Base-by-base conservation (phyloP, 2,888 invertebrate genomes). In the Diarsia rubi region DNA sequence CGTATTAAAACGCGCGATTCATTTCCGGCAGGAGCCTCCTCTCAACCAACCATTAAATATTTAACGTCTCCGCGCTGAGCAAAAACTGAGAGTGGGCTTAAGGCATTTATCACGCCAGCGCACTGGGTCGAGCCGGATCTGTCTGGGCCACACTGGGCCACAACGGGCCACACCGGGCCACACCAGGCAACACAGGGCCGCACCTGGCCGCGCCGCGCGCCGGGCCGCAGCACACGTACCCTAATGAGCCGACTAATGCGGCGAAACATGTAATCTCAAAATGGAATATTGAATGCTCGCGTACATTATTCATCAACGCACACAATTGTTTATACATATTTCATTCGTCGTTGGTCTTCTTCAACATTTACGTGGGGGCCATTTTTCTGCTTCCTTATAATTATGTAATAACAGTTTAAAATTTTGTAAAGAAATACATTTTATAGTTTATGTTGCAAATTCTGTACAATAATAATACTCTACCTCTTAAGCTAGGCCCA, bases 11-110 rank as follows among this genome's bases (percentile, higher is more conserved):
- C 77, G 81, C 67, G 73, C 47, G 73, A 84, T 73, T 84, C 64
- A 82, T 82, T 81, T 84, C 85, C 68, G 73, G 68, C 47, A 59
- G 77, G 72, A 73, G 73, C 77, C 73, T 69, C 45, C 75, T 81
- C 82, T 84, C 82, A 73, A 60, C 75, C 81, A 45, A 47, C 24
- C 66, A 60, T 84, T 84, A 73, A 84, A 82, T 82, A 82, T 82
- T 84, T 84, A 84, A 73, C 63, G 71, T 71, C 70, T 74, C 68
- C 52, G 60, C 60, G 37, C 75, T 14, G 42, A 81, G 62, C 65
- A 81, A 81, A 83, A 80, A 71, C 81, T 80, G 65, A 64, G 47
- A 78, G 74, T 45, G 70, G 64, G 45, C 75, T 74, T 47, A 62
- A 65, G 84, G 81, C 70, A 71, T 75, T 81, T 62, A 80, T 80